Conservation (phyloP, 2,888 invertebrate genomes). For the Oeneis ivallda region DNA sequence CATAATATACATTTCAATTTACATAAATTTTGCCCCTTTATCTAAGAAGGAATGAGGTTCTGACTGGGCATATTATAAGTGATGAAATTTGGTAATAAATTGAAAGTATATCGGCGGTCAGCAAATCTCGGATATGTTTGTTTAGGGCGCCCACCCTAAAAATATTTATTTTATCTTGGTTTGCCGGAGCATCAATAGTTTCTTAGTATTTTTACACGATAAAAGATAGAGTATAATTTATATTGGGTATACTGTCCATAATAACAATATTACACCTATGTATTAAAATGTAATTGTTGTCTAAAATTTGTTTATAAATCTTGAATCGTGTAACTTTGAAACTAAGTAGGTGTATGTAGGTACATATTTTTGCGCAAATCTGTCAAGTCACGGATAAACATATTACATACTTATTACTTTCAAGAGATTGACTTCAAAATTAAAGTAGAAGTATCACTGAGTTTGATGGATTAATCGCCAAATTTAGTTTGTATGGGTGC, state of each 20-base stretch:
- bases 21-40: constrained; percentile 23
- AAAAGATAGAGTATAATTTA: constrained; percentile 77
- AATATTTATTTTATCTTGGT: constrained; percentile 82
- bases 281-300: too few species aligned
- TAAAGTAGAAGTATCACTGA: too few species aligned
- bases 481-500: too few species aligned
- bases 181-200: constrained; percentile 80
- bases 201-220: constrained; percentile 74
- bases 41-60: constrained; percentile 19
- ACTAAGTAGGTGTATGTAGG: too few species aligned
- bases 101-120: constrained; percentile 81
- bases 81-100: constrained; percentile 81
- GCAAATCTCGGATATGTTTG: constrained; percentile 79
- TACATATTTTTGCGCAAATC: too few species aligned
- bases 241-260: constrained; percentile 45
- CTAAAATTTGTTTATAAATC: too few species aligned
- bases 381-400: too few species aligned
- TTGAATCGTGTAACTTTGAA: too few species aligned
- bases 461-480: too few species aligned
- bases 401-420: too few species aligned
- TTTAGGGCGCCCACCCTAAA: constrained; percentile 81
- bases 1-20: constrained; percentile 22
- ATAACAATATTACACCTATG: not conserved
- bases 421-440: too few species aligned
- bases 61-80: constrained; percentile 42